Evolutionary conservation across 2,888 invertebrate genomes (phyloP).

Genomic region (Tetropium fuscum): DNA sequence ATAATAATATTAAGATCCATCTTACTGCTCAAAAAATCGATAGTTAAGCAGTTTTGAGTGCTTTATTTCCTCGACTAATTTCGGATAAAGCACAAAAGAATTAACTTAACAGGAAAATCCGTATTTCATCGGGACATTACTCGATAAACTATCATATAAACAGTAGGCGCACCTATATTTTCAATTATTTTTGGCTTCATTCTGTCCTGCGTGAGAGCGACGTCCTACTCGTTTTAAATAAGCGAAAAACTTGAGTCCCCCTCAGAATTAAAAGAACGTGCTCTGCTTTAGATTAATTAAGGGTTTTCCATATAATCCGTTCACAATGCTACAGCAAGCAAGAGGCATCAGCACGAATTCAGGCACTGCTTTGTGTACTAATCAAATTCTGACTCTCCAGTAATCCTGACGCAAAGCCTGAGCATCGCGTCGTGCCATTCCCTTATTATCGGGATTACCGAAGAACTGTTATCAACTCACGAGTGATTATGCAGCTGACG

Average conservation of each 20-base stretch:
- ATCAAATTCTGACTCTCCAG: constrained; percentile 42
- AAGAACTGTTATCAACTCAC: constrained; percentile 20
- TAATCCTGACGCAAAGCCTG: constrained; percentile 43
- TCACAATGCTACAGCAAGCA: constrained; percentile 42
- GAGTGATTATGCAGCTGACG: constrained; percentile 6
- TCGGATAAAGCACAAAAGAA: too few species aligned
- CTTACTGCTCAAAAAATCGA: too few species aligned
- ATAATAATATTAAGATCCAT: too few species aligned
- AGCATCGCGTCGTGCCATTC: constrained; percentile 36
- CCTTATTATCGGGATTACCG: constrained; percentile 34
- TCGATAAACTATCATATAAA: too few species aligned
- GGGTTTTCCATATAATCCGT: constrained; percentile 47
- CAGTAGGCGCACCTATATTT: too few species aligned
- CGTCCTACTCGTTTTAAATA: constrained; percentile 28
- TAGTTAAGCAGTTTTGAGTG: too few species aligned
- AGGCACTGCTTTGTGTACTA: constrained; percentile 41
- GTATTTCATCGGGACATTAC: too few species aligned
- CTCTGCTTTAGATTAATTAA: constrained; percentile 47
- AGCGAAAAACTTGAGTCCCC: constrained; percentile 26
- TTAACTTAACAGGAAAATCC: too few species aligned
- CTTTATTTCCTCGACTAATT: too few species aligned
- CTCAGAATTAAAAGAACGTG: constrained; percentile 25
- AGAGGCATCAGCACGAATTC: constrained; percentile 52
- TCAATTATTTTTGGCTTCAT: too few species aligned
- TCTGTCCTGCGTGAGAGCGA: too few species aligned